phyloP scores from a whole-genome alignment of 1,140 invertebrate species.

The Thaumatotibia leucotreta region DNA sequence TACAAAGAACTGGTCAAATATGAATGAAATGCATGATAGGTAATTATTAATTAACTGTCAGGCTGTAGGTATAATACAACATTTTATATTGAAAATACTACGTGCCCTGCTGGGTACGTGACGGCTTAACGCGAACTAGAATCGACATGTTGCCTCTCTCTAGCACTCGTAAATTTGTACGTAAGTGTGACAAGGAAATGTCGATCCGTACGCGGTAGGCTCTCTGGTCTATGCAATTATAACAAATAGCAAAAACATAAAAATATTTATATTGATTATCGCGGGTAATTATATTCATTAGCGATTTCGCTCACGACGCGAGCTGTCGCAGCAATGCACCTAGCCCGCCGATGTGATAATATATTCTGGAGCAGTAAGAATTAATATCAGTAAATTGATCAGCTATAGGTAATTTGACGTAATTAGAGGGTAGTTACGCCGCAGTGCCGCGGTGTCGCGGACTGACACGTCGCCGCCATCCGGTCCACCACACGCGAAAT shows the following conservation, averaged over 20 bases:
- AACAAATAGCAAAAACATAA: neutral
- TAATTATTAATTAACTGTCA: too few species aligned
- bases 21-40: too few species aligned
- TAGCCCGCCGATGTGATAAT: slow-evolving; percentile 14
- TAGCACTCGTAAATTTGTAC: too few species aligned
- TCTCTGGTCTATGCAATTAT: neutral
- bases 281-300: neutral
- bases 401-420: slow-evolving; percentile 33
- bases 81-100: too few species aligned
- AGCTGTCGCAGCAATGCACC: neutral
- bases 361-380: slow-evolving; percentile 35
- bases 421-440: slow-evolving; percentile 34
- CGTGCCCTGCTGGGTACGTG: too few species aligned
- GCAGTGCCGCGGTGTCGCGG: slow-evolving; percentile 25
- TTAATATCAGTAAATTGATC: slow-evolving; percentile 33
- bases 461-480: slow-evolving; percentile 33
- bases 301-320: neutral
- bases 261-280: neutral
- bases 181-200: too few species aligned
- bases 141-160: too few species aligned
- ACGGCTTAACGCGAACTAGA: too few species aligned
- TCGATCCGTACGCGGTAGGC: too few species aligned
- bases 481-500: slow-evolving; percentile 26
- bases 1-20: too few species aligned
- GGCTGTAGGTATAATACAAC: too few species aligned